A percentile compares a stretch with the other conserved stretches of the same genome.
Evolutionary conservation across 2,888 invertebrate genomes (phyloP).

Genomic region (Heterodera filipjevi): DNA sequence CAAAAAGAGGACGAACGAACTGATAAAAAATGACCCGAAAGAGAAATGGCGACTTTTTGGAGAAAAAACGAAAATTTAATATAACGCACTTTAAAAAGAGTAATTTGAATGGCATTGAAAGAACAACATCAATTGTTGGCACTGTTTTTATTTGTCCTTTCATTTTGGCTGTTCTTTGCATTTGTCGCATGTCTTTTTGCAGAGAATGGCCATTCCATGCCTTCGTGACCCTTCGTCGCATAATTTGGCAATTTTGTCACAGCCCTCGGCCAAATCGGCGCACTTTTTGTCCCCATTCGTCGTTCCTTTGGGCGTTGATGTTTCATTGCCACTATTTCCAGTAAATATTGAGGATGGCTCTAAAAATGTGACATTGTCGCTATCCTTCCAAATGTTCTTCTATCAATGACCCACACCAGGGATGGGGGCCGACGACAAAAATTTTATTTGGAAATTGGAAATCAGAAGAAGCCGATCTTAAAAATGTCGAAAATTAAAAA

Average conservation of each 20-base stretch:
- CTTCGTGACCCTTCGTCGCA: neutral
- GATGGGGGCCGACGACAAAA: too few relatives aligned
- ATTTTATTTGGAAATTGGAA: too few relatives aligned
- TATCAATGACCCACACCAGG: too few relatives aligned
- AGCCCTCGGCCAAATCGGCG: neutral
- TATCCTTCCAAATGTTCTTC: too few relatives aligned
- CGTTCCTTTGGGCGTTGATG: neutral
- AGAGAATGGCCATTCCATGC: neutral
- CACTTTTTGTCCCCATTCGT: neutral
- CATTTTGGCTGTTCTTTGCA: neutral
- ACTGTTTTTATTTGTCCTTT: neutral
- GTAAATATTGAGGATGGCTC: neutral
- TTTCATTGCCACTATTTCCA: neutral
- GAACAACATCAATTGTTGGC: neutral
- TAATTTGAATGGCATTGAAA: neutral
- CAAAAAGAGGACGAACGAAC: neutral
- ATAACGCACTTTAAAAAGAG: neutral
- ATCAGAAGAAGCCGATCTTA: too few relatives aligned
- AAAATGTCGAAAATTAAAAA: neutral
- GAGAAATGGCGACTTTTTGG: neutral
- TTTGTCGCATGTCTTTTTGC: neutral
- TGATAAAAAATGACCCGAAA: constrained; percentile 8
- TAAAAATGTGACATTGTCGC: too few relatives aligned
- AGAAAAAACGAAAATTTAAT: too few relatives aligned
- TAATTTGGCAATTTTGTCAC: neutral